phyloP scores from a whole-genome alignment of 2,888 invertebrate species.

The Aricia artaxerxes region DNA sequence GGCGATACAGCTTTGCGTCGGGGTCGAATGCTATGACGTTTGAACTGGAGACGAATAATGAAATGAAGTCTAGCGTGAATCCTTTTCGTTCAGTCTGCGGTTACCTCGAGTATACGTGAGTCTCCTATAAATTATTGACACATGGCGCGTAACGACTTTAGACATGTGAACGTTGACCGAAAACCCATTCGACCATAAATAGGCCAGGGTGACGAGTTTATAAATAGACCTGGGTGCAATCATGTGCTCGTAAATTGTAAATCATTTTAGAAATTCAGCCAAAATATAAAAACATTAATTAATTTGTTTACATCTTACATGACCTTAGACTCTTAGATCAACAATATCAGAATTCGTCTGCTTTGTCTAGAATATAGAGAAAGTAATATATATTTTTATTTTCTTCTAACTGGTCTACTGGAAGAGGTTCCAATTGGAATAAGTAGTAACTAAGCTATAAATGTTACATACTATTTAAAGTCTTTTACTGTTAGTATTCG shows the following conservation, averaged over 20 bases:
- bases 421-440: too few species aligned
- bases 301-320: neutral
- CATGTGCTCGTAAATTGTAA: neutral
- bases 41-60: conserved; percentile 23
- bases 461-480: too few species aligned
- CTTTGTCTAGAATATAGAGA: too few species aligned
- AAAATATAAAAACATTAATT: neutral
- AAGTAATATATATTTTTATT: too few species aligned
- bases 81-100: neutral
- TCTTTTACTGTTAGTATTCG: too few species aligned
- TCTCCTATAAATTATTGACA: neutral
- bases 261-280: neutral
- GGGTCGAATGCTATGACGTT: conserved; percentile 48
- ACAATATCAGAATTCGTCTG: too few species aligned
- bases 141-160: conserved; percentile 33
- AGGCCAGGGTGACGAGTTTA: neutral
- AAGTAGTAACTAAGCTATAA: too few species aligned
- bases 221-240: conserved; percentile 5
- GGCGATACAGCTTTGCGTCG: conserved; percentile 50
- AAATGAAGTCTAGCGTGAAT: conserved; percentile 20
- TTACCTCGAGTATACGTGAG: neutral
- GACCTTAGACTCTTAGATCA: too few species aligned
- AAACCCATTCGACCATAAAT: neutral
- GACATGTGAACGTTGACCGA: conserved; percentile 14
- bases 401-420: too few species aligned